A percentile compares a stretch with the other conserved stretches of the same genome.
Conservation (phyloP, 2,888 invertebrate genomes). For the Strigamia transsilvanica region DNA sequence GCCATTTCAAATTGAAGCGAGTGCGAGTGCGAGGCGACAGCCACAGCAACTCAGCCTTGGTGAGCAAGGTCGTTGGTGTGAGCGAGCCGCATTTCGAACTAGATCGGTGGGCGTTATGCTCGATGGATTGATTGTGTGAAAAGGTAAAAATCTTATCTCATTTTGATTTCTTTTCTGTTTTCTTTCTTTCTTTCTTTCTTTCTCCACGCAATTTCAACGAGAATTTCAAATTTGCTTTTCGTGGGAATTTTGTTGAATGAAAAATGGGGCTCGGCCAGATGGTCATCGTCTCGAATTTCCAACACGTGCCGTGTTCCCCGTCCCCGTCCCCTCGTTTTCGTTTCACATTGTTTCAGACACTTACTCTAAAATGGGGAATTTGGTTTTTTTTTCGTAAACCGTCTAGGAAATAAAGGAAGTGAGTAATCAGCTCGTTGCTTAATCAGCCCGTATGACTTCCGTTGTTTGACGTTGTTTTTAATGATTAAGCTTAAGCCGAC, state of each 20-base stretch:
- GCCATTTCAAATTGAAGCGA: neutral
- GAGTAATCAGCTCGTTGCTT: neutral
- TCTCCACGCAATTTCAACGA: too few species aligned
- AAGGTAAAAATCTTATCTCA: neutral
- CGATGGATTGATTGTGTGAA: neutral
- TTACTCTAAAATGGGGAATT: neutral
- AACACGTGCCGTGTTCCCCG: neutral
- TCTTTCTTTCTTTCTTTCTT: neutral
- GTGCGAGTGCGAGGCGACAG: neutral
- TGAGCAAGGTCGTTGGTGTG: neutral
- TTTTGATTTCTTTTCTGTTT: neutral
- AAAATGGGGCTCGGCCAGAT: neutral
- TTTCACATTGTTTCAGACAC: too few species aligned
- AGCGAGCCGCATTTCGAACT: too few species aligned
- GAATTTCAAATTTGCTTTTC: too few species aligned
- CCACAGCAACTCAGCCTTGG: neutral
- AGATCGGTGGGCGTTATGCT: too few species aligned
- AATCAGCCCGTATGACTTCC: conserved; percentile 25
- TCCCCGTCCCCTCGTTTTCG: too few species aligned
- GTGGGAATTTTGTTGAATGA: too few species aligned
- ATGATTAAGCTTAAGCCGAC: neutral
- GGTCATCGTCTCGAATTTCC: neutral
- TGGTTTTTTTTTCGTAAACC: neutral
- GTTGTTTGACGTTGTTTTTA: neutral
- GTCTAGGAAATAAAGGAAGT: conserved; percentile 11